phyloP scores from a whole-genome alignment of 2,113 vertebrate species.

The Dipodomys ordii region DNA sequence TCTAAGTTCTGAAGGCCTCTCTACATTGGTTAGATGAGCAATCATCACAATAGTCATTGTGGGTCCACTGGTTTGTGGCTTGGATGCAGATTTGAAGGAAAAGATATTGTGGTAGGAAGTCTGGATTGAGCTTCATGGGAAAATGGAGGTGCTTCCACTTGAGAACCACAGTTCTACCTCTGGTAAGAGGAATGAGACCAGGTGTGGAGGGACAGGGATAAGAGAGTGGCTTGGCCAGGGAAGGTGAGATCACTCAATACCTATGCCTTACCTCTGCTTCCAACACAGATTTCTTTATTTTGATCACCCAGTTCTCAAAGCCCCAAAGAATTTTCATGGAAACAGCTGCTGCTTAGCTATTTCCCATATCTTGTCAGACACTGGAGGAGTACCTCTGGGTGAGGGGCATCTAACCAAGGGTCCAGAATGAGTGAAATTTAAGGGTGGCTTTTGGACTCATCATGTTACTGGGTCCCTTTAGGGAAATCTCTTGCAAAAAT shows the following conservation, averaged over 20 bases:
- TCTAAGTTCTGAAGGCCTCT: neutral
- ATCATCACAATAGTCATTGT: neutral
- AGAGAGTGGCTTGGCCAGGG: neutral
- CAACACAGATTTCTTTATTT: neutral
- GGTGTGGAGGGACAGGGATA: neutral
- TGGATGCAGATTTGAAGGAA: neutral
- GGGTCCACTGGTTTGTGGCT: neutral
- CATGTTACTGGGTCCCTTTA: no score
- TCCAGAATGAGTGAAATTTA: neutral
- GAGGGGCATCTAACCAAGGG: neutral
- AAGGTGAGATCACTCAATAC: neutral
- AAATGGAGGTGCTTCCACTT: neutral
- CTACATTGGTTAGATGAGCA: neutral
- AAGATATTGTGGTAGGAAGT: neutral
- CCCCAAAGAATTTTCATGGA: neutral
- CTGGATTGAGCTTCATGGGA: neutral
- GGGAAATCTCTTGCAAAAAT: neutral
- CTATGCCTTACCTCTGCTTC: neutral
- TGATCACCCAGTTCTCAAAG: neutral
- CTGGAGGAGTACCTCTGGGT: neutral
- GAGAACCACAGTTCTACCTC: neutral
- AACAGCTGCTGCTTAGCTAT: neutral
- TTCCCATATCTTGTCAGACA: neutral
- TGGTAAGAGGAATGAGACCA: neutral
- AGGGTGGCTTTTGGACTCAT: neutral